Percentiles rank a stretch among this genome's conserved stretches.
Conservation (phyloP, 1,140 invertebrate species). For the Delia radicum region DNA sequence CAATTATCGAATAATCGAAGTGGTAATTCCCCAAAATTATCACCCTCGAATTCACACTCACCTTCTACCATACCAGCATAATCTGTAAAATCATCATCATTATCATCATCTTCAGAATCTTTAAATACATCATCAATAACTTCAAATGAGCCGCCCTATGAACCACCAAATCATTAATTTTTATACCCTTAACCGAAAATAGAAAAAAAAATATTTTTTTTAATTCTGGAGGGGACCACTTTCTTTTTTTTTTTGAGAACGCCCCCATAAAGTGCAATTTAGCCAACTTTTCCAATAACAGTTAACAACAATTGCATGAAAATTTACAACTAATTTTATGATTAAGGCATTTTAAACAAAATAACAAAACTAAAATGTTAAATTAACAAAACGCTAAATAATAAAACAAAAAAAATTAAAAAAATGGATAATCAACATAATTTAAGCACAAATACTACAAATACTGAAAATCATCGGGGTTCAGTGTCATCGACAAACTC, state of each 20-base stretch:
- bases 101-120: background rate
- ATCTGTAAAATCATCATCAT: no score
- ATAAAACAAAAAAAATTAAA: background rate
- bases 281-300: no score
- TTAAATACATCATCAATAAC: background rate
- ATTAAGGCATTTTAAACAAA: no score
- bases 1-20: no score
- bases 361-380: background rate
- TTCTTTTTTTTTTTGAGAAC: no score
- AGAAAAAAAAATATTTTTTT: no score
- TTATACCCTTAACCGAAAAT: no score
- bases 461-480: slow-evolving; percentile 43
- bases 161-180: background rate
- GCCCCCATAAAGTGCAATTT: no score
- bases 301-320: no score
- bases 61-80: background rate
- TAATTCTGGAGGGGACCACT: no score
- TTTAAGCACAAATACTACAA: background rate
- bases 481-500: slow-evolving; percentile 51
- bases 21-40: no score
- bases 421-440: slow-evolving; percentile 17
- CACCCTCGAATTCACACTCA: background rate
- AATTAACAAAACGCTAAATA: background rate
- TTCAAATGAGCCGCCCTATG: background rate
- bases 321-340: no score